Evolutionary conservation across 2,113 vertebrate genomes (phyloP).

Genomic region (Zosterops japonicus): DNA sequence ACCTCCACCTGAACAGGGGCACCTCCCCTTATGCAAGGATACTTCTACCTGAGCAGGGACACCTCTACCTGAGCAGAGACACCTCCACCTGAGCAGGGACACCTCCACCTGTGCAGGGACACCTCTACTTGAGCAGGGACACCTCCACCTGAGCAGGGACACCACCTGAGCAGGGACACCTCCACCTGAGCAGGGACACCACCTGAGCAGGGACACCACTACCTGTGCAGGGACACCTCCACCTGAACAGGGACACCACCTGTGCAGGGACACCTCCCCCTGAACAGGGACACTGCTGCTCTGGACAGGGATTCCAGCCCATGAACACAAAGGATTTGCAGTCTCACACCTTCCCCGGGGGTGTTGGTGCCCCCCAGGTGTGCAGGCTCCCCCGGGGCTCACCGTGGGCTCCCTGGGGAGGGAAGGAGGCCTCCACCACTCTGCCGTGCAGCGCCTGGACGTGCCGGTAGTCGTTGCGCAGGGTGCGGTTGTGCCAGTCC

Average conservation of each 20-base stretch:
- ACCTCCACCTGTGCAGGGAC: too few relatives aligned
- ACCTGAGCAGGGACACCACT: too few relatives aligned
- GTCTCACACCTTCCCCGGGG: rapidly evolving
- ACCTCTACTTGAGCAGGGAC: neutral
- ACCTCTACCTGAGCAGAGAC: neutral
- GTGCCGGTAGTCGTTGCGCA: conserved; percentile 83
- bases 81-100: too few relatives aligned
- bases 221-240: neutral
- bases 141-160: neutral
- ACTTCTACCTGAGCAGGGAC: too few relatives aligned
- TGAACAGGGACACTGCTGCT: neutral
- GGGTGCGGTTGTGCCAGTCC: conserved; percentile 80
- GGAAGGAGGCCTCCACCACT: conserved; percentile 85
- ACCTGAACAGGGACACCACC: too few relatives aligned
- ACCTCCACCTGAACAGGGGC: neutral
- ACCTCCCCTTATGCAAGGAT: neutral
- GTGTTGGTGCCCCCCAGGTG: neutral
- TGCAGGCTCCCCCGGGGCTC: neutral
- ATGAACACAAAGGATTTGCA: rapidly evolving
- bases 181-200: neutral
- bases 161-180: neutral
- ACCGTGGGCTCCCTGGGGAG: conserved; percentile 45
- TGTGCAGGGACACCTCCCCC: neutral
- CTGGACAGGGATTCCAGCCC: neutral
- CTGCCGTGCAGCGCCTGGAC: conserved; percentile 82